Base-by-base conservation (phyloP, 1,140 invertebrate species). In the Aphelenchoides besseyi region DNA sequence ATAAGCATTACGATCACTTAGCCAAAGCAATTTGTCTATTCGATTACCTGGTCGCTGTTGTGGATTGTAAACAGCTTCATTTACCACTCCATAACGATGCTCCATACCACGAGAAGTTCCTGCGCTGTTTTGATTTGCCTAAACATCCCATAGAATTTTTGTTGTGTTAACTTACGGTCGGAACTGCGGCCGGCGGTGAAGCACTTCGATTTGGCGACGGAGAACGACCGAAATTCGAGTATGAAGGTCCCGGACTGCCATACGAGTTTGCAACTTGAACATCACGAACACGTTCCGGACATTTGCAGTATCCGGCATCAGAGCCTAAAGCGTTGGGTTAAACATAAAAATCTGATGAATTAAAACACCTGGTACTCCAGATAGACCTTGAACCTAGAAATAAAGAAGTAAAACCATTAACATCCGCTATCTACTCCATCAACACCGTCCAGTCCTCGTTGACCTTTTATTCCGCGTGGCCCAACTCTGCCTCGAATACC, bases 401-500 rank as follows among this genome's bases (percentile, higher is more conserved):
- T 5, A 8, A 8, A 8, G 5, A 8, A 18, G 55, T 59, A 8
- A 8, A 33, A 59, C 26, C 5, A 59, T 5, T 28, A 8, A 59
- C 5, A 33, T 59, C 18, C 5, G 23, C 55, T 18, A 8, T 33
- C 5, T 8, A 30, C 29, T 36, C 71, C 71, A 70, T 73, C 71
- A 26, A 70, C 74, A n/a, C 71, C 71, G 57, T 73, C 71, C 73
- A 73, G 9, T 0, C 71, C 71, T 18, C 71, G 71, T 35, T 73
- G 71, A 28, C 71, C 71, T 74, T 73, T 16, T 9, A 68, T 5
- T 2, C 30, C 28, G 1, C 5, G 2, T 12, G 30, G 12, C 12
- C 63, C 63, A 37, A 30, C 1, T 16, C 30, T 37, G 30, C 63
- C 63, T n/a, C 63, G 63, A 36, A 36, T 35, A n/a, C 63, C 63